Evolutionary conservation across 2,113 vertebrate species (phyloP).

Genomic region (Proteles cristata): DNA sequence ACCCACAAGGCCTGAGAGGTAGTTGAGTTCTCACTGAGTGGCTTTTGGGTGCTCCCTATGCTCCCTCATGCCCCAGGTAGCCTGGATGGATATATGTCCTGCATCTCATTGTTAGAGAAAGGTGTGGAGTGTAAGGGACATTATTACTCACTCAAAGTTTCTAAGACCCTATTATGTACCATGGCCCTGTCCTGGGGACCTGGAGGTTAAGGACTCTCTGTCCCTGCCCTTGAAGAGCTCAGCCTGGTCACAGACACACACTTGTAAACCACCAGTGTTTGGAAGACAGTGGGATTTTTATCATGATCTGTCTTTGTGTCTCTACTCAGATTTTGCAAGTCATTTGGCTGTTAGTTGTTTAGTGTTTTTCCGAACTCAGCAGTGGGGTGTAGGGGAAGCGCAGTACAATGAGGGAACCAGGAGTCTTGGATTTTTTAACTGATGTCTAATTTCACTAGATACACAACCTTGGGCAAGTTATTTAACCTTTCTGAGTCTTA

Average conservation of each 20-base stretch:
- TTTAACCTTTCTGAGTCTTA: neutral
- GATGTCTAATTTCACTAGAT: neutral
- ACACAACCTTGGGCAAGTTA: neutral
- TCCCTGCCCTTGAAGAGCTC: neutral
- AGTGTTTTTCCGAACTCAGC: neutral
- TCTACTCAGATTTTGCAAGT: slow-evolving; percentile 15
- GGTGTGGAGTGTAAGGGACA: neutral
- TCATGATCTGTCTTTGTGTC: neutral
- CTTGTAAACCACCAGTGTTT: neutral
- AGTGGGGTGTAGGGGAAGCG: neutral
- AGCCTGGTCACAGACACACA: neutral
- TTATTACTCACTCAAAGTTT: neutral
- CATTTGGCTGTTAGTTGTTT: neutral
- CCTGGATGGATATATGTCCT: neutral
- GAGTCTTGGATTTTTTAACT: slow-evolving; percentile 6
- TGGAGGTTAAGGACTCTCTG: neutral
- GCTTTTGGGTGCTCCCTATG: neutral
- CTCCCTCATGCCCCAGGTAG: neutral
- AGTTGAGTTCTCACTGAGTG: neutral
- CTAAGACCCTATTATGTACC: neutral
- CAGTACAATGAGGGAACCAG: neutral
- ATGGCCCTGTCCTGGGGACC: neutral
- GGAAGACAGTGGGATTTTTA: slow-evolving; percentile 24
- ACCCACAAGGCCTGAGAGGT: neutral
- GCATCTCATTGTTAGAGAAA: neutral